Conservation (phyloP, 2,113 vertebrate species). For the Anser brachyrhynchus region DNA sequence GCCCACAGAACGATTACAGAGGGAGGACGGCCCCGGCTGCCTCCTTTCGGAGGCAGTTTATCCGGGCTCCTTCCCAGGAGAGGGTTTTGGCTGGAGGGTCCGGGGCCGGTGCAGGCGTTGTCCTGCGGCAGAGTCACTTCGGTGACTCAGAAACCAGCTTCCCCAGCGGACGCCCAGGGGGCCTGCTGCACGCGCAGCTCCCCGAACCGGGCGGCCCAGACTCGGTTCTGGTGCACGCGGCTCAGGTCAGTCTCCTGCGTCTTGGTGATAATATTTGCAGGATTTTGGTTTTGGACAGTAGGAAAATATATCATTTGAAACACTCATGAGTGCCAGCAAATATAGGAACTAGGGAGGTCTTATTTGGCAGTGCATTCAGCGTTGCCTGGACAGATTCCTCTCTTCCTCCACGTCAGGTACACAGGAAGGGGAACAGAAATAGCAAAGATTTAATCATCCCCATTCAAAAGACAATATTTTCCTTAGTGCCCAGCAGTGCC, state of each 20-base stretch:
- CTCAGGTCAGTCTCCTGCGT: background rate
- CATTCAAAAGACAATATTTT: background rate
- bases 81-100: background rate
- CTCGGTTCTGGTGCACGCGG: background rate
- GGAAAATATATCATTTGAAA: background rate
- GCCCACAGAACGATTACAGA: background rate
- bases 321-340: background rate
- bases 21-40: background rate
- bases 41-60: background rate
- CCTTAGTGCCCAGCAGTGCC: background rate
- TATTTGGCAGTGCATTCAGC: background rate
- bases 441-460: background rate
- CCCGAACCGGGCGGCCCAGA: rapidly evolving
- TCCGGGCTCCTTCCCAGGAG: background rate
- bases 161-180: rapidly evolving
- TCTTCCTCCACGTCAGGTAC: background rate
- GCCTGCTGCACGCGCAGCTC: rapidly evolving
- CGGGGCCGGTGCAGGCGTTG: background rate
- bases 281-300: background rate
- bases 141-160: background rate
- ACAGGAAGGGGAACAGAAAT: background rate
- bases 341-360: background rate
- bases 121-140: background rate
- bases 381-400: background rate
- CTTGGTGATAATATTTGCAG: background rate